Base-by-base conservation (phyloP, 2,797 vertebrate genomes). In the Gymnoscopelus braueri region DNA sequence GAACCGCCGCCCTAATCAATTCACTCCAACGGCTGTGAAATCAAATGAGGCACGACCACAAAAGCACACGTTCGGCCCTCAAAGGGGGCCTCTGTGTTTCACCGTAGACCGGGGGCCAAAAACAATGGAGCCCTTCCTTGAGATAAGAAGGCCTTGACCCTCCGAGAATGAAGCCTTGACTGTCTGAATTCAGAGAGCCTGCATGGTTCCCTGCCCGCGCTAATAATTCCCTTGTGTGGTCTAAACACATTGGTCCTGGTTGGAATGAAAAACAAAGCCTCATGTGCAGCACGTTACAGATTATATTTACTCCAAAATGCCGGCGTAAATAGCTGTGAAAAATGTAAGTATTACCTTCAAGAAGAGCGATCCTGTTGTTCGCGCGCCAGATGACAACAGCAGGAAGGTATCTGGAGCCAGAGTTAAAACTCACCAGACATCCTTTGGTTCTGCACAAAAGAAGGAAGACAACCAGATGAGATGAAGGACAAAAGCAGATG, bases 71-170 rank as follows among this genome's bases (percentile, higher is more conserved):
- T 26, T 54, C 15, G 49, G 60, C 52, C 9, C 13, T 44, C 39
- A 15, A 50, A 57, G 67, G 8, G 11, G 8, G 39, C 39, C 39
- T 44, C 29, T 67, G 32, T 32, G 39, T 59, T 51, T 71, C 47
- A 9, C 59, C 5, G 3, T 10, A 69, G 52, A 63, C 60, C 29
- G 64, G 50, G 69, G 47, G 60, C 54, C 56, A 75, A 23, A 52
- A 53, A 48, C 32, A 39, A 47, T 5, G 23, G 14, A 63, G 58
- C 2, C 61, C 39, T 57, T 69, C 3, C 3, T 13, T 64, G 4
- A 69, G 58, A 70, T 56, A 60, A 60, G 52, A 65, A 29, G 66
- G 69, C 58, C 55, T 70, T 74, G 32, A 72, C 74, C 58, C 56
- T 35, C 53, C 19, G 39, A 74, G 23, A 2, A 66, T 66, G 32